Conservation (phyloP, 2,797 vertebrate species). For the Trichosurus vulpecula region DNA sequence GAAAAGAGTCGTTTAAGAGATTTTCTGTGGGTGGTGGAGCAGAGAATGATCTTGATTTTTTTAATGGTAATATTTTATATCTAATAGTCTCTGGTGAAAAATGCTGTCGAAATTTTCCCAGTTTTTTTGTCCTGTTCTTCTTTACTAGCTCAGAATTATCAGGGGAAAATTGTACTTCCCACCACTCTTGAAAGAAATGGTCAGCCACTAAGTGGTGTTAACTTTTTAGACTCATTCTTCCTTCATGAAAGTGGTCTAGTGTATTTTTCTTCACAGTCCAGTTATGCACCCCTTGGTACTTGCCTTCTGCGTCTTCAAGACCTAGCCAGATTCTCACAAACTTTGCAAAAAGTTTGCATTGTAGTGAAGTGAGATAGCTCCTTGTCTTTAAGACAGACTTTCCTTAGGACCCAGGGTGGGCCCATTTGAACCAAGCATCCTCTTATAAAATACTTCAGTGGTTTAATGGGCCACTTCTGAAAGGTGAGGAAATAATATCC, state of each 20-base stretch:
- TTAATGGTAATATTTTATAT: background rate
- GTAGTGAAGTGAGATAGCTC: constrained; percentile 36
- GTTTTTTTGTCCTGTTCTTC: background rate
- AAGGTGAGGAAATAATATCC: background rate
- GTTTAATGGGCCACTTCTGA: background rate
- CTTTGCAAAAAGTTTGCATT: background rate
- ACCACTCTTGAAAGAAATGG: background rate
- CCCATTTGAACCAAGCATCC: background rate
- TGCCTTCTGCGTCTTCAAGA: background rate
- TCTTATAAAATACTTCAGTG: background rate
- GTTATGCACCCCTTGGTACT: background rate
- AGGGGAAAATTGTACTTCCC: background rate
- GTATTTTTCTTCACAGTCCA: background rate
- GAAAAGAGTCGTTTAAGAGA: background rate
- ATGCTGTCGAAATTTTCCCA: background rate
- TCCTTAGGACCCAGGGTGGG: background rate
- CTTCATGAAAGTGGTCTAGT: background rate
- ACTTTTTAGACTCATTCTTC: background rate
- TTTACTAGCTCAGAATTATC: background rate
- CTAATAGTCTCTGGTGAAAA: background rate
- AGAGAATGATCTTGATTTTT: background rate
- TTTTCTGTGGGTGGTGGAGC: background rate
- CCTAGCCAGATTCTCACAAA: constrained; percentile 42
- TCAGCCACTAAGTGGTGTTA: background rate
- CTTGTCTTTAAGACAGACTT: constrained; percentile 19